Base-by-base conservation (phyloP, 2,888 invertebrate species). In the Empis stercorea region DNA sequence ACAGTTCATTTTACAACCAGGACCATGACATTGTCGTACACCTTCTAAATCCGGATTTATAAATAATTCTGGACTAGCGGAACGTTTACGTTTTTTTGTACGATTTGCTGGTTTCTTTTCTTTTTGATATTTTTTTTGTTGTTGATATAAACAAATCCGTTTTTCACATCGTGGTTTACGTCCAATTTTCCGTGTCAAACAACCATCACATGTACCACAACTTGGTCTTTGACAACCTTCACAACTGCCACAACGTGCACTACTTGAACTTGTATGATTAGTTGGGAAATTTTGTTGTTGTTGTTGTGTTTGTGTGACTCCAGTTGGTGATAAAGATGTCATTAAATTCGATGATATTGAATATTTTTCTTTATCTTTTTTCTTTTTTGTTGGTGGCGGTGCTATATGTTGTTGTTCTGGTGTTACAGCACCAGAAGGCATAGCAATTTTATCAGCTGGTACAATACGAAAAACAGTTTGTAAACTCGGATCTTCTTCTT, bases 11-110 rank as follows among this genome's bases (percentile, higher is more conserved):
- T 76, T 75, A 66, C 99, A 99, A 46, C 81, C 80, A 0, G 94
- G 95, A 0, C 96, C 96, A 61, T 85, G 86, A 65, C 97, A 99
- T 60, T 97, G 96, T 1, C 84, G 71, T 0, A 84, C 74, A 34
- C 76, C 76, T 11, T 74, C 68, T 0, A 81, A 74, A 73, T 81
- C 20, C 65, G 70, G 70, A 56, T 70, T 64, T 3, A 64, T 56
- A 46, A 61, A 63, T 5, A 61, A 46, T 38, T 70, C 70, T 1
- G 70, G 68, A 43, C 65, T 66, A 0, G 57, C 51, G 0, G 65
- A 61, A 13, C 64, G 56, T 41, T 60, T 57, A 2, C 61, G 55
- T 52, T 65, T 65, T n/a, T 53, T 53, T 4, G 58, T 57, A 3
- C 64, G 59, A 16, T 60, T 61, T 0, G 52, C 14, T 4, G 54